These are phyloP conservation scores for Tipula helvola DNA, from an alignment of 2,888 invertebrate species.

Conservation along the genomic window DNA sequence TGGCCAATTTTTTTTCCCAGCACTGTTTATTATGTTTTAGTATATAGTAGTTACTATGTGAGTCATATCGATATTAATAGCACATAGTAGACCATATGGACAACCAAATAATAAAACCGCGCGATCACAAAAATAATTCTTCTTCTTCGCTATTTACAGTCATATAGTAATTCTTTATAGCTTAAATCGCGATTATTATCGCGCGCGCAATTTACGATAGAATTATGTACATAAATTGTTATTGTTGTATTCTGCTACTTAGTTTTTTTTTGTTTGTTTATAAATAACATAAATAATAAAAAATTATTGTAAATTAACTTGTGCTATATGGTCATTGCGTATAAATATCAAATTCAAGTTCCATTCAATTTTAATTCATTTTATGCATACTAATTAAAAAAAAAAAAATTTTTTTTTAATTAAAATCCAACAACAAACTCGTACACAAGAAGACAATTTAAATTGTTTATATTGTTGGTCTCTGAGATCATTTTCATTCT, in stretches of 20 bases:
- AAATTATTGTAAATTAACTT: background rate
- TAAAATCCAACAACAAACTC: background rate
- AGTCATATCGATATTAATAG: background rate
- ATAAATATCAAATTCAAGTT: background rate
- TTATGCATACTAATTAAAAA: background rate
- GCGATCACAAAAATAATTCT: background rate
- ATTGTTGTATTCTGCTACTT: background rate
- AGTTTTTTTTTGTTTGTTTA: background rate
- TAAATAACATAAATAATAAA: background rate
- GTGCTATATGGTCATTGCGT: background rate
- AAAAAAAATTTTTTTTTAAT: background rate
- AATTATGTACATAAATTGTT: too few relatives aligned
- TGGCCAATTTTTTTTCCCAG: too few relatives aligned
- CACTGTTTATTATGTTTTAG: too few relatives aligned
- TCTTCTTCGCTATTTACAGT: background rate
- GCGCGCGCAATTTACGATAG: background rate
- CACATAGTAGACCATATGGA: background rate
- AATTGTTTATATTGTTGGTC: background rate
- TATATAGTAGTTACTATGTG: too few relatives aligned
- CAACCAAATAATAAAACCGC: background rate
- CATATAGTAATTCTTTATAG: background rate
- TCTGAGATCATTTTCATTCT: background rate
- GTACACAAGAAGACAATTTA: background rate
- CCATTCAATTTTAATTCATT: constrained; percentile 4
- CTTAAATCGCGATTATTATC: background rate